Evolutionary conservation across 2,888 invertebrate species (phyloP).

Genomic region (Orchestes rusci): DNA sequence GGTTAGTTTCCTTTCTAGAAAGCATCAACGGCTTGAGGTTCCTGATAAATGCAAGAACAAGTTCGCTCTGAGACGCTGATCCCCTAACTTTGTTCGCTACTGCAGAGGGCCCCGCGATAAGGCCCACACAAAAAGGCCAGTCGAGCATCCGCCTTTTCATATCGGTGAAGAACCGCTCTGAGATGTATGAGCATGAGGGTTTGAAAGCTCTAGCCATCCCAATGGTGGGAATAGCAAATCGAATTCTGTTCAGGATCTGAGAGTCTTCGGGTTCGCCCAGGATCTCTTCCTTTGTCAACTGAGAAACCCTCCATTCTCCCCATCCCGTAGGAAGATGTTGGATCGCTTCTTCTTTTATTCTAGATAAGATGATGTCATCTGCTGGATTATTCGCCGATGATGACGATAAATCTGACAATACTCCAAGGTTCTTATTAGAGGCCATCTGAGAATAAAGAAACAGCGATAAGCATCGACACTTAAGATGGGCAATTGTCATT

Average conservation of each 20-base stretch:
- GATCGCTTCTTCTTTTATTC: background rate
- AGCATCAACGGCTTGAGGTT: constrained; percentile 24
- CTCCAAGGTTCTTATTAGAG: background rate
- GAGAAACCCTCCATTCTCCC: background rate
- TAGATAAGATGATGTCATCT: background rate
- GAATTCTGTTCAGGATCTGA: background rate
- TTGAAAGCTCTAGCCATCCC: background rate
- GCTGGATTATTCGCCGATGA: background rate
- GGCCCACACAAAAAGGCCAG: constrained; percentile 28
- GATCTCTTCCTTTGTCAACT: background rate
- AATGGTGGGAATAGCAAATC: background rate
- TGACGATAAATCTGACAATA: background rate
- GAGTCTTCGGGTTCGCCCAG: background rate
- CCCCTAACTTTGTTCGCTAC: constrained; percentile 25
- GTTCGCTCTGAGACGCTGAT: constrained; percentile 26
- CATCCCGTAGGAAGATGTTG: background rate
- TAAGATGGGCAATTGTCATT: no score
- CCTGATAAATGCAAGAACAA: constrained; percentile 20
- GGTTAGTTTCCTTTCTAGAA: no score
- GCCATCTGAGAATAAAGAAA: no score
- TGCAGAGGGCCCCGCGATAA: constrained; percentile 17
- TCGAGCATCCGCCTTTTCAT: constrained; percentile 27
- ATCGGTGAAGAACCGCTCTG: background rate
- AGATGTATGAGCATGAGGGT: constrained; percentile 14
- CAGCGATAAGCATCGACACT: no score